Conservation (phyloP, 1,140 invertebrate genomes). For the Drosophila carrolli region DNA sequence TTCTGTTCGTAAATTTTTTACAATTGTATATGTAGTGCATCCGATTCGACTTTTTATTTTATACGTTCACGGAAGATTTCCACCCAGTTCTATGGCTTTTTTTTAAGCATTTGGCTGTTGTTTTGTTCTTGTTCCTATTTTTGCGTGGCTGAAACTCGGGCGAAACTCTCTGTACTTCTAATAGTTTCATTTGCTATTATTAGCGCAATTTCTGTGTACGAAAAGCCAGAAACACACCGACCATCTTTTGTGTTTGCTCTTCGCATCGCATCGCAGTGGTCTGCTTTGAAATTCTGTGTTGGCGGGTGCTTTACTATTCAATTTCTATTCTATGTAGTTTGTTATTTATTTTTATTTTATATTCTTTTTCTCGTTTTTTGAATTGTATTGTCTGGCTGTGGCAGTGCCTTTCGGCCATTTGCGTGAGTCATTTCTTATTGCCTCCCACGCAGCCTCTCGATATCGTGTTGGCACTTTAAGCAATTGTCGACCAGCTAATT, state of each 20-base stretch:
- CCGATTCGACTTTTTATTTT: constrained; percentile 29
- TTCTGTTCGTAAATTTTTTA: background rate
- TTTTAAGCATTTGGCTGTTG: constrained; percentile 14
- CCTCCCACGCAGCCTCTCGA: constrained; percentile 24
- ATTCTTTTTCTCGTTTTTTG: background rate
- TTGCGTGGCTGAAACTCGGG: constrained; percentile 32
- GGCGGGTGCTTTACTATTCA: constrained; percentile 28
- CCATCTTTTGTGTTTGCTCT: constrained; percentile 12
- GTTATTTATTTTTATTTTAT: constrained; percentile 35
- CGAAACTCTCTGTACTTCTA: constrained; percentile 67
- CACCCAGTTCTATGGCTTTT: constrained; percentile 23
- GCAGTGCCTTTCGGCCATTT: constrained; percentile 3
- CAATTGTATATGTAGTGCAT: constrained; percentile 15
- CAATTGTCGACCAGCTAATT: constrained; percentile 35
- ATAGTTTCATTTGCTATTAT: constrained; percentile 68
- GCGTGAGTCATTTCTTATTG: constrained; percentile 29
- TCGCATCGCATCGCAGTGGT: constrained; percentile 20
- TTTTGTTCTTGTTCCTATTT: constrained; percentile 43
- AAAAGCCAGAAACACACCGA: constrained; percentile 32
- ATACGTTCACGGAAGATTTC: constrained; percentile 36
- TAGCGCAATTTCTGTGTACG: constrained; percentile 67
- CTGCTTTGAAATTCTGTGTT: constrained; percentile 34
- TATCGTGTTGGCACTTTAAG: constrained; percentile 23
- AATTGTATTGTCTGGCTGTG: constrained; percentile 12
- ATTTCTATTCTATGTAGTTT: constrained; percentile 26